Evolutionary conservation across 2,113 vertebrate genomes (phyloP).

Genomic region (Jaculus jaculus): DNA sequence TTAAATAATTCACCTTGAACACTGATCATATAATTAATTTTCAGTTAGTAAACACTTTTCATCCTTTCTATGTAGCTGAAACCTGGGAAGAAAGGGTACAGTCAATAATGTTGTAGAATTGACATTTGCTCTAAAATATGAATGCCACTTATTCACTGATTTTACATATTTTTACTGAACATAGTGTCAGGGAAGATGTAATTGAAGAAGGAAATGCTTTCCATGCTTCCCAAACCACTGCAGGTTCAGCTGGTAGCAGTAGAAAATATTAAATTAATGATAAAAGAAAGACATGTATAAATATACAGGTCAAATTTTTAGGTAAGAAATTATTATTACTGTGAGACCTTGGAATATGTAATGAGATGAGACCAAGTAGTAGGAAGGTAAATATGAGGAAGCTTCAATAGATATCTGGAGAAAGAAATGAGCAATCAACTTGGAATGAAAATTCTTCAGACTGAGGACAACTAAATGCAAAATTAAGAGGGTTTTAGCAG

Average conservation of each 20-base stretch:
- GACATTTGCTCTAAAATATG: background rate
- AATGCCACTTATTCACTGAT: background rate
- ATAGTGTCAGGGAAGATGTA: background rate
- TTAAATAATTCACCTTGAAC: background rate
- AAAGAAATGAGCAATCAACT: background rate
- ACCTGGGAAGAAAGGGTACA: background rate
- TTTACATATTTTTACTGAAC: background rate
- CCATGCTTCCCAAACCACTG: background rate
- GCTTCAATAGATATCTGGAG: background rate
- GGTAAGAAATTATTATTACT: background rate
- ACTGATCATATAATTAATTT: background rate
- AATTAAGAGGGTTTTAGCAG: too few species aligned
- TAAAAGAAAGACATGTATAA: background rate
- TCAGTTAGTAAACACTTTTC: background rate
- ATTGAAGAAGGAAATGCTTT: background rate
- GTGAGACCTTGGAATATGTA: background rate
- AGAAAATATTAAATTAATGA: background rate
- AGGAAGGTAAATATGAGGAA: background rate
- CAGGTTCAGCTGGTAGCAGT: background rate
- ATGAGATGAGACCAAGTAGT: fast-evolving
- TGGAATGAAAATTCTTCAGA: background rate
- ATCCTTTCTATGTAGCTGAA: background rate
- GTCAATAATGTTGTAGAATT: too few species aligned
- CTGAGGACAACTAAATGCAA: background rate
- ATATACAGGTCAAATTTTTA: background rate